phyloP scores from a whole-genome alignment of 2,113 vertebrate genomes.

The Athene cunicularia region DNA sequence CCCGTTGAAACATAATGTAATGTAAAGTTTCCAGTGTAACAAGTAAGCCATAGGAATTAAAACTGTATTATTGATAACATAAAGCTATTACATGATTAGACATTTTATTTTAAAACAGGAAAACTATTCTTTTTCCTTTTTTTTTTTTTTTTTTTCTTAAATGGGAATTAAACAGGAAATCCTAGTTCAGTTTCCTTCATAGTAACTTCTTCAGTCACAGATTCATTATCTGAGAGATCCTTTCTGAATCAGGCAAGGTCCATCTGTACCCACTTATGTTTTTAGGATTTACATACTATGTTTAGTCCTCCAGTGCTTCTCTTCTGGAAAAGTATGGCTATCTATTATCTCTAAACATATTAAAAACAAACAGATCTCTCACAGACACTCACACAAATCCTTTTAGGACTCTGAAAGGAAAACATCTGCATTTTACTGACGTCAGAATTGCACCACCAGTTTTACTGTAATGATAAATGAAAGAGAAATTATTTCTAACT shows the following conservation, averaged over 20 bases:
- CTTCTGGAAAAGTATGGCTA: slow-evolving; percentile 9
- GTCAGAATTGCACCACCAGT: not conserved
- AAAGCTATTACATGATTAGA: not conserved
- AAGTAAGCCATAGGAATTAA: not conserved
- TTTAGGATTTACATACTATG: slow-evolving; percentile 19
- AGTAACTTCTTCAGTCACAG: not conserved
- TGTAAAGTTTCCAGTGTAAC: not conserved
- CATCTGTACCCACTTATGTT: slow-evolving; percentile 26
- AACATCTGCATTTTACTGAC: slow-evolving; percentile 35
- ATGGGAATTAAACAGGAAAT: slow-evolving; percentile 2
- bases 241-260: slow-evolving; percentile 19
- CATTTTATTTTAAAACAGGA: not conserved
- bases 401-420: slow-evolving; percentile 54
- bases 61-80: not conserved
- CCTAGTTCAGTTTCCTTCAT: not conserved
- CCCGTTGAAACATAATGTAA: not conserved
- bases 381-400: not conserved
- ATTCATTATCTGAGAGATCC: slow-evolving; percentile 17
- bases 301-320: slow-evolving; percentile 11
- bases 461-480: slow-evolving; percentile 49
- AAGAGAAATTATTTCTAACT: slow-evolving; percentile 64
- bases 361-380: slow-evolving; percentile 15
- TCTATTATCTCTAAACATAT: not conserved
- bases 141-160: not conserved
- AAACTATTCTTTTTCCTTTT: not conserved